Evolutionary conservation across 1,140 invertebrate genomes (phyloP).

Genomic region (Dreissena polymorpha): DNA sequence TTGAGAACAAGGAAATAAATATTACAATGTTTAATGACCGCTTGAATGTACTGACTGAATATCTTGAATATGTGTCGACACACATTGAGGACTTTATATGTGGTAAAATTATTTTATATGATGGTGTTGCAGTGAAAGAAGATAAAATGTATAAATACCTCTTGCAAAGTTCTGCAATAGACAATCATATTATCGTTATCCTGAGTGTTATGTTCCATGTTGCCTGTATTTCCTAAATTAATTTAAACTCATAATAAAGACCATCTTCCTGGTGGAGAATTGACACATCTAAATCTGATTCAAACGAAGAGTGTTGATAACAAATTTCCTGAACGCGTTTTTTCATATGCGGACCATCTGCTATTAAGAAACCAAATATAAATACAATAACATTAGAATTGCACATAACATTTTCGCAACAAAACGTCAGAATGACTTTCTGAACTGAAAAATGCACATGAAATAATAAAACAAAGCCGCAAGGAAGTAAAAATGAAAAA

Average conservation of each 20-base stretch:
- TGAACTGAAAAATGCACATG: not conserved
- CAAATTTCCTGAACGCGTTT: slow-evolving; percentile 35
- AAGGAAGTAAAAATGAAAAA: slow-evolving; percentile 6
- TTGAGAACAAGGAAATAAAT: too few species aligned
- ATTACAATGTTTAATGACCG: too few species aligned
- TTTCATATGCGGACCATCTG: slow-evolving; percentile 24
- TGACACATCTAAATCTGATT: not conserved
- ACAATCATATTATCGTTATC: slow-evolving; percentile 4
- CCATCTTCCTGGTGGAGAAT: slow-evolving; percentile 28
- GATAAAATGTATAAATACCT: not conserved
- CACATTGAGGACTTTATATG: too few species aligned
- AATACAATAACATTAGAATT: slow-evolving; percentile 16
- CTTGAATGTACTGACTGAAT: slow-evolving; percentile 3
- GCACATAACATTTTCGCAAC: slow-evolving; percentile 25
- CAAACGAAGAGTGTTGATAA: slow-evolving; percentile 25
- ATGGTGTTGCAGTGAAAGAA: not conserved
- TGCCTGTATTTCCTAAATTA: slow-evolving; percentile 19
- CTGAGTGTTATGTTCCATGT: not conserved
- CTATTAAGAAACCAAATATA: slow-evolving; percentile 27
- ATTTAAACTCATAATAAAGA: slow-evolving; percentile 2
- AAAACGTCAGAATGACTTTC: slow-evolving; percentile 15
- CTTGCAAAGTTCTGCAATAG: not conserved
- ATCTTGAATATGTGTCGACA: too few species aligned
- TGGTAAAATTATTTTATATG: slow-evolving; percentile 6
- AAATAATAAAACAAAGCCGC: slow-evolving; percentile 5